Evolutionary conservation across 2,113 vertebrate species (phyloP), one percentile per base, ranked within the genome.

Genomic region (Percina caprodes): DNA sequence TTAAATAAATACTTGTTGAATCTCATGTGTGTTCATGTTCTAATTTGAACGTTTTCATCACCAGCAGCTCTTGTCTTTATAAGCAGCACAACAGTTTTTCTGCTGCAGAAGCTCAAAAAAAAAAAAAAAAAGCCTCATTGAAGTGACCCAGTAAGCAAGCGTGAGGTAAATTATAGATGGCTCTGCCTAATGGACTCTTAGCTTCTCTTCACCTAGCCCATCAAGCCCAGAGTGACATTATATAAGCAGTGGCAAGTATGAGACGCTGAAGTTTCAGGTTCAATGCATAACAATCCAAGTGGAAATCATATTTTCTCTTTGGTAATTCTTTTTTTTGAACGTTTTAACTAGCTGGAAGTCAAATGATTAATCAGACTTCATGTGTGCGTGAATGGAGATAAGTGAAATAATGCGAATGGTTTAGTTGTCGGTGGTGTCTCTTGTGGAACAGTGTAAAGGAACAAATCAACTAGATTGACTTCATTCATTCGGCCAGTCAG

Each of bases 121-220:
- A 69, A 72, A 61, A 26, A 61, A 26, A 78, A 72, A 74, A 79
- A 83, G 88, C 85, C 83, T 76, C 76, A 35, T 18, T 86, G 83
- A 88, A 85, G 77, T 91, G 83, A 92, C 91, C 88, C 77, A 92
- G 87, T 90, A 89, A 92, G 90, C 89, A 90, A 90, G 83, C 92
- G 77, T n/a, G 85, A 89, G 80, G 91, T 94, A 91, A 93, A 94
- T 94, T 93, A 93, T 94, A 93, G 86, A 94, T 94, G 89, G 72
- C 86, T 76, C 0, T 45, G 75, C 82, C 85, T 94, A 94, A 95
- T 92, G 90, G 91, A 90, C 86, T 90, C 83, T 82, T 85, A 82
- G 85, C 78, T 82, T 92, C 79, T 84, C 88, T 84, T 78, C 82
- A 88, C 80, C 70, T 48, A 61, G 65, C 84, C 69, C 80, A 84